Percentiles rank a stretch among this genome's conserved stretches.
Conservation (phyloP, 2,888 invertebrate genomes). For the Antitype chi region DNA sequence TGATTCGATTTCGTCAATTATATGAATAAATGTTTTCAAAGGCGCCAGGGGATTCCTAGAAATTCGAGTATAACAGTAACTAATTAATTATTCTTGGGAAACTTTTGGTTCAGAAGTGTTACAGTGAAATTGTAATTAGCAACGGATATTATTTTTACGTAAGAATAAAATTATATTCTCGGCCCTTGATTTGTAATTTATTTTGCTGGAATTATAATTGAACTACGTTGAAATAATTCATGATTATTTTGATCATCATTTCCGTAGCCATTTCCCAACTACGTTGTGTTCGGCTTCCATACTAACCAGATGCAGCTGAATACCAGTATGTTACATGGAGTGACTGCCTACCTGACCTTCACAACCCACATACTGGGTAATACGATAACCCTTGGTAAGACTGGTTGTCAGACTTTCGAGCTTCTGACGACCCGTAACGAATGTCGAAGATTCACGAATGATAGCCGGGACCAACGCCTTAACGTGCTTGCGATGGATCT, state of each 20-base stretch:
- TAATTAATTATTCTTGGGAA: constrained; percentile 52
- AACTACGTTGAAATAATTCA: background rate
- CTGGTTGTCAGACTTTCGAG: no score
- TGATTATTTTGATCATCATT: background rate
- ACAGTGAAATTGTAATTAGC: constrained; percentile 47
- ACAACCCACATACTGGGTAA: no score
- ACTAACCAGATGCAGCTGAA: no score
- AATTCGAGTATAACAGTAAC: constrained; percentile 51
- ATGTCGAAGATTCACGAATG: no score
- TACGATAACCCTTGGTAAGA: no score
- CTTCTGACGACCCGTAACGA: no score
- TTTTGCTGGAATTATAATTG: constrained; percentile 9
- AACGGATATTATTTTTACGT: constrained; percentile 3
- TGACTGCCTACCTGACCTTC: no score
- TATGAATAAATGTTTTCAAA: constrained; percentile 26
- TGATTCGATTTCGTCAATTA: constrained; percentile 37
- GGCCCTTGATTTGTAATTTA: constrained; percentile 13
- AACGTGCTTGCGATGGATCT: no score
- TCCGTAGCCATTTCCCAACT: no score
- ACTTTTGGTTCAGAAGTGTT: constrained; percentile 41
- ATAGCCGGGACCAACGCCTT: no score
- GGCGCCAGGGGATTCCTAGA: constrained; percentile 32
- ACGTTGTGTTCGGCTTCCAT: no score
- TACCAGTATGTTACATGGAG: no score
- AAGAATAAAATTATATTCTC: constrained; percentile 35